phyloP scores from a whole-genome alignment of 2,113 vertebrate genomes.

The Oreochromis spilurus region DNA sequence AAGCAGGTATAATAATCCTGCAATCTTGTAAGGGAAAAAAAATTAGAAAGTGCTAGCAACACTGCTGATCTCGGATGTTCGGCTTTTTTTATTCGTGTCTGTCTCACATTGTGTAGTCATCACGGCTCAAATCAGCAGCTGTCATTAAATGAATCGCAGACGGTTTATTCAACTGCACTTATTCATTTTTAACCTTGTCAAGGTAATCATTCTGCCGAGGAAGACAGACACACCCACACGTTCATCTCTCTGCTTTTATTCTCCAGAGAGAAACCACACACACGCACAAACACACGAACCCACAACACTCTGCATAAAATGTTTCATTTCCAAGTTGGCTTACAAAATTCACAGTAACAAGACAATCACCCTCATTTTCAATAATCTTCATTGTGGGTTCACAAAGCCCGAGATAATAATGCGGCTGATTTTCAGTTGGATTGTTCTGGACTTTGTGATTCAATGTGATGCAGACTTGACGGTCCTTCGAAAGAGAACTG shows the following conservation, averaged over 20 bases:
- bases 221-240: conserved; percentile 18
- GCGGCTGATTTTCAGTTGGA: conserved; percentile 10
- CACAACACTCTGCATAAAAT: neutral
- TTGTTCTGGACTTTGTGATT: neutral
- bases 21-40: neutral
- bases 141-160: neutral
- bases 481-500: conserved; percentile 9
- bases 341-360: neutral
- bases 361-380: neutral
- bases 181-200: conserved; percentile 33
- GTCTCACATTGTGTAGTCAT: neutral
- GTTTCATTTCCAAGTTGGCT: neutral
- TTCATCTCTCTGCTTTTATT: neutral
- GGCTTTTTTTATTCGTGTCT: neutral
- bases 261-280: neutral
- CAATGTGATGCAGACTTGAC: neutral
- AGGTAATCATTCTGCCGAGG: conserved; percentile 12
- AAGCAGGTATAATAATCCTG: neutral
- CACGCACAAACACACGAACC: neutral
- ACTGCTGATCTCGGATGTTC: neutral
- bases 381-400: neutral
- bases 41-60: neutral
- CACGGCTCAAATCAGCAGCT: conserved; percentile 6
- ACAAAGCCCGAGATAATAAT: neutral
- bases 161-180: neutral